Base-by-base conservation (phyloP, 2,113 vertebrate species). In the Hippopotamus amphibius region DNA sequence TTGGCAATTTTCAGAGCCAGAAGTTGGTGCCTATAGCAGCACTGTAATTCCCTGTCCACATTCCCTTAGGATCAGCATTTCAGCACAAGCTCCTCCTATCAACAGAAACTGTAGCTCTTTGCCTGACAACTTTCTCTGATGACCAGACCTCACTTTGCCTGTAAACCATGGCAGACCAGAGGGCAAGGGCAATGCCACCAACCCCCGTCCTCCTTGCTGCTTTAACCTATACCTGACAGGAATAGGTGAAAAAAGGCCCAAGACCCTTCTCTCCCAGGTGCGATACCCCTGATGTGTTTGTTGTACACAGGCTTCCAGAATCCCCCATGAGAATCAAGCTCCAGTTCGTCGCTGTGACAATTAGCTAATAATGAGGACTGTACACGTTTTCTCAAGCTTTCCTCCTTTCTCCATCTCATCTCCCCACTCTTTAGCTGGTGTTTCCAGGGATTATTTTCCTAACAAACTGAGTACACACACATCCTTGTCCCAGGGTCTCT, bases 281-380 rank as follows among this genome's bases (percentile, higher is more conserved):
- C 8, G 41, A n/a, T 15, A 5, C 16, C 2, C 22, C 7, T 17
- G 17, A 72, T 0, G 17, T 11, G 33, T 28, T 48, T 53, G 24
- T 33, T 61, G n/a, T n/a, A 7, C 19, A 3, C 13, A 2, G 77
- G 28, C 2, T 41, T 71, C 46, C 46, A n/a, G 55, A 71, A 13
- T 53, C 41, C 14, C 68, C 65, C 21, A 0, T 41, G 1, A 24
- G 14, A 8, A 63, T 53, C 9, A 21, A 89, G 37, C 15, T 33
- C 53, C 33, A 55, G 72, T 5, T 30, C 24, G 7, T 33, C 33
- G 16, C 26, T 1, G 10, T 33, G 6, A 33, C 12, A 53, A 0
- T 7, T 10, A 53, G 24, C 8, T 69, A 37, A 28, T 53, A 12
- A 7, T 0, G 0, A 6, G 2, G 13, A 10, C 3, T 11, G 57